A percentile compares a stretch with the other conserved stretches of the same genome.
These are phyloP conservation scores for Platanista minor DNA, from an alignment of 2,113 vertebrate genomes.

Conservation along the genomic window DNA sequence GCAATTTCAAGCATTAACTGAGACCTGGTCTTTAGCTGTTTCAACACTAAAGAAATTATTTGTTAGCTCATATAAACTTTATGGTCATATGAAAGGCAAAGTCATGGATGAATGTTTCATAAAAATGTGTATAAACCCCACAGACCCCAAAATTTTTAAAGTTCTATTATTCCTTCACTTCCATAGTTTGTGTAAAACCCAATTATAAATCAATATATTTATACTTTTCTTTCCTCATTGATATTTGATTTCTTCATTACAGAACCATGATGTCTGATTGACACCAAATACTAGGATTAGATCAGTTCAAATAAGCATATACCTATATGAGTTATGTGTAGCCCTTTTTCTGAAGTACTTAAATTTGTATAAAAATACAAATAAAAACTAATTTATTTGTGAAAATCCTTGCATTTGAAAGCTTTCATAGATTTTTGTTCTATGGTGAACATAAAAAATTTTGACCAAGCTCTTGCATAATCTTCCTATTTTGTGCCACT, in stretches of 20 bases:
- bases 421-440: not conserved
- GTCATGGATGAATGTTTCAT: not conserved
- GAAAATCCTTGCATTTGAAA: not conserved
- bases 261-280: not conserved
- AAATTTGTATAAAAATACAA: slow-evolving; percentile 14
- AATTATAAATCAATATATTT: not conserved
- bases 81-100: not conserved
- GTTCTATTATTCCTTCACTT: not conserved
- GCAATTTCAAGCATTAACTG: not conserved
- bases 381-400: slow-evolving; percentile 15
- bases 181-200: not conserved
- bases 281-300: not conserved
- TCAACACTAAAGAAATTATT: not conserved
- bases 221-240: not conserved
- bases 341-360: not conserved
- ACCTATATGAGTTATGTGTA: not conserved
- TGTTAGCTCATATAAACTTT: not conserved
- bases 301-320: not conserved
- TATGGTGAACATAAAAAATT: not conserved
- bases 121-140: not conserved
- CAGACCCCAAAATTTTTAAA: not conserved
- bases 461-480: not conserved
- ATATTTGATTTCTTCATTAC: not conserved
- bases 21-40: not conserved
- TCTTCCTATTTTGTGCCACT: not conserved